Evolutionary conservation across 92 coral and sea anemone species (phyloP).

Genomic region (Ricordea florida): DNA sequence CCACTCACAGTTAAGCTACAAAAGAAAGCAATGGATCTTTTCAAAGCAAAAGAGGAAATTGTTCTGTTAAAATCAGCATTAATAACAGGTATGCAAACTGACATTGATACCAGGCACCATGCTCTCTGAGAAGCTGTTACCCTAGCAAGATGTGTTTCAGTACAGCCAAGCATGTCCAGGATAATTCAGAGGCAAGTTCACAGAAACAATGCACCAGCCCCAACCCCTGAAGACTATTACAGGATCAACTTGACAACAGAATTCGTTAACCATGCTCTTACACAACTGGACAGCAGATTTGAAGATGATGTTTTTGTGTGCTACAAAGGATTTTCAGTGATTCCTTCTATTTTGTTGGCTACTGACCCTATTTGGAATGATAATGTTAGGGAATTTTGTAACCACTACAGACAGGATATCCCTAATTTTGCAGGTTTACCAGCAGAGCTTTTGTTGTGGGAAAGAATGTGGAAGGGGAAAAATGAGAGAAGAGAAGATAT

Average conservation of each 20-base stretch:
- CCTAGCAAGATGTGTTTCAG: conserved; percentile 39
- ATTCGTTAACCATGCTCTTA: conserved; percentile 62
- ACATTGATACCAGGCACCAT: conserved; percentile 65
- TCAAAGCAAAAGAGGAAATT: conserved; percentile 66
- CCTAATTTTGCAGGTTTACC: conserved; percentile 57
- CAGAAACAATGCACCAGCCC: conserved; percentile 64
- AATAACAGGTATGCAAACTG: conserved; percentile 51
- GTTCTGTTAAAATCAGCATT: conserved; percentile 40
- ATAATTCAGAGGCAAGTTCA: conserved; percentile 52
- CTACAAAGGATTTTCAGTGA: conserved; percentile 42
- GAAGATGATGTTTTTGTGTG: conserved; percentile 50
- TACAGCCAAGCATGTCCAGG: conserved; percentile 58
- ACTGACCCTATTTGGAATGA: conserved; percentile 46
- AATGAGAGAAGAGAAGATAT: conserved; percentile 40
- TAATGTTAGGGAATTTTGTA: conserved; percentile 59
- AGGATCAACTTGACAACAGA: conserved; percentile 59
- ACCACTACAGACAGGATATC: conserved; percentile 49
- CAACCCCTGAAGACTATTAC: conserved; percentile 61
- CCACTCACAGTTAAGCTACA: conserved; percentile 64
- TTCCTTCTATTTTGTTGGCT: conserved; percentile 44
- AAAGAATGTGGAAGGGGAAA: conserved; percentile 52
- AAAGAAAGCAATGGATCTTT: conserved; percentile 63
- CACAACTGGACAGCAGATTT: conserved; percentile 59
- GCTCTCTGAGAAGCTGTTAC: conserved; percentile 51
- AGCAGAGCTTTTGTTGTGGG: conserved; percentile 60